Conservation (phyloP, 2,888 invertebrate species). For the Augiades crinisus region DNA sequence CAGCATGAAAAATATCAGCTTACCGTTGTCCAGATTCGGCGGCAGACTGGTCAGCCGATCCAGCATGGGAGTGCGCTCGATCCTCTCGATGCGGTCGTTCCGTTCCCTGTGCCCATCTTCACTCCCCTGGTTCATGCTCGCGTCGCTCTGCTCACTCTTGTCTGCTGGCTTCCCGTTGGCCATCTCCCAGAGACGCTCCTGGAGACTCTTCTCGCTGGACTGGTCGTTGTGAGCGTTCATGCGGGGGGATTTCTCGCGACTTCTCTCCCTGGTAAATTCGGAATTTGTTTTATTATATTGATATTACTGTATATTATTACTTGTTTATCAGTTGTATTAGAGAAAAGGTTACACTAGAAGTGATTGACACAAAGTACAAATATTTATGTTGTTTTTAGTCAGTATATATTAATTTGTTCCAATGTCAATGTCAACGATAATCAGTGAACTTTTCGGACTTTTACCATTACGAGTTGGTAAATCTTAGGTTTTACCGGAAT, state of each 20-base stretch:
- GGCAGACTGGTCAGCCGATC: slow-evolving; percentile 15
- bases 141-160: slow-evolving; percentile 23
- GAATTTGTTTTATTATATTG: neutral
- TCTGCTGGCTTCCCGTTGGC: slow-evolving; percentile 64
- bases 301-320: no score
- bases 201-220: slow-evolving; percentile 59
- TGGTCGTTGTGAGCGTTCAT: slow-evolving; percentile 30
- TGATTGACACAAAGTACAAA: no score
- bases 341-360: no score
- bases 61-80: slow-evolving; percentile 33
- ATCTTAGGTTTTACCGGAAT: no score
- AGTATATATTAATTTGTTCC: no score
- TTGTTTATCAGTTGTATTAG: no score
- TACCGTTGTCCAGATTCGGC: slow-evolving; percentile 18
- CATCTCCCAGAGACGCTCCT: slow-evolving; percentile 78
- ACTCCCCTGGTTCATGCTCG: slow-evolving; percentile 31
- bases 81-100: slow-evolving; percentile 6
- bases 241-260: slow-evolving; percentile 64
- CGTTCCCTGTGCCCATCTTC: slow-evolving; percentile 33
- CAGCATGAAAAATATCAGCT: no score
- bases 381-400: no score
- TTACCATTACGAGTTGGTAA: no score
- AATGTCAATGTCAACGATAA: no score
- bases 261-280: slow-evolving; percentile 46
- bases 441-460: no score